Conservation (phyloP, 2,797 vertebrate genomes). For the Rhabdophis nuchalis region DNA sequence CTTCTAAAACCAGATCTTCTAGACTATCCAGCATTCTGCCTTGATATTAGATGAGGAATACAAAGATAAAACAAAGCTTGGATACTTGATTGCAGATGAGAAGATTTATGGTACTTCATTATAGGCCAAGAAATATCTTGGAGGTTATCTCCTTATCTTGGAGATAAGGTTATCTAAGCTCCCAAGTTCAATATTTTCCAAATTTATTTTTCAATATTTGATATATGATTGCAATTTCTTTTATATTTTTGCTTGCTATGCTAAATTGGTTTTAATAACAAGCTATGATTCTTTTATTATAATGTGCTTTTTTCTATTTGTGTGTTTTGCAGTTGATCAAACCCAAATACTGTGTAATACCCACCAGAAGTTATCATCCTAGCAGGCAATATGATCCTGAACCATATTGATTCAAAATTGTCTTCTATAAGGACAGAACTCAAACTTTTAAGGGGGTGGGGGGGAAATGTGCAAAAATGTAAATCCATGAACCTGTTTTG, state of each 20-base stretch:
- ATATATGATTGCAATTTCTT: not conserved
- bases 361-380: not conserved
- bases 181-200: conserved; percentile 28
- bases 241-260: not conserved
- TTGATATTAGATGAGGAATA: not conserved
- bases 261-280: not conserved
- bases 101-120: not conserved
- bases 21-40: not conserved
- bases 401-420: not conserved
- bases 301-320: not conserved
- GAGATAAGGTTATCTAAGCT: not conserved
- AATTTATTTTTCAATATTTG: not conserved
- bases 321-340: not conserved
- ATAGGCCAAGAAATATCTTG: not conserved
- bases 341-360: not conserved
- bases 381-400: not conserved
- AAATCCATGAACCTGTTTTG: not conserved
- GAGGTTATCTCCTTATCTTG: not conserved
- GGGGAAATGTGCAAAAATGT: not conserved
- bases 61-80: not conserved
- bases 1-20: not conserved
- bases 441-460: not conserved
- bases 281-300: not conserved
- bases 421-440: not conserved
- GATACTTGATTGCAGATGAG: not conserved